Conservation (phyloP, 2,888 invertebrate species). For the Eurytoma adleriae region DNA sequence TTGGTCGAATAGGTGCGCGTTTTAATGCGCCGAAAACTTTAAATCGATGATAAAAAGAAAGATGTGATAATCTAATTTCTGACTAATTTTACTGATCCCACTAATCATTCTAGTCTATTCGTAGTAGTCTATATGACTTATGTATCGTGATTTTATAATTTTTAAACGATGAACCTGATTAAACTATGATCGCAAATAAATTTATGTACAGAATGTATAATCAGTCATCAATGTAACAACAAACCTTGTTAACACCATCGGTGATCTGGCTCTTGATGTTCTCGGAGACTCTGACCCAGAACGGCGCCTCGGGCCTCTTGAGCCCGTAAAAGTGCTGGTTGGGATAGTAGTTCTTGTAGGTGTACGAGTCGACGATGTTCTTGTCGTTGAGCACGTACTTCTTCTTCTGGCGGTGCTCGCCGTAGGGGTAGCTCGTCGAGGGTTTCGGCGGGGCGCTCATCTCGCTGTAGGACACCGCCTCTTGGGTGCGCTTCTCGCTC, state of each 20-base stretch:
- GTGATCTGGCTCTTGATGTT: constrained; percentile 85
- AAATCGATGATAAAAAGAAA: no score
- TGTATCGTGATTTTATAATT: no score
- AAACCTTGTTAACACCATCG: constrained; percentile 81
- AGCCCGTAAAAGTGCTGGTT: constrained; percentile 78
- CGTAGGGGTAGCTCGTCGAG: constrained; percentile 35
- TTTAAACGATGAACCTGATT: no score
- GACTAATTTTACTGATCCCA: no score
- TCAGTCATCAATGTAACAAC: neutral
- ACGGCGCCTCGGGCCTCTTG: constrained; percentile 80
- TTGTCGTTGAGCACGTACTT: constrained; percentile 72
- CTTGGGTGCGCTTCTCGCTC: constrained; percentile 65
- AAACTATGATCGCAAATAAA: no score
- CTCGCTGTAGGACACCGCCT: neutral
- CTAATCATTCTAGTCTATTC: no score
- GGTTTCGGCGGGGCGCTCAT: neutral
- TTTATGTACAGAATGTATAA: no score
- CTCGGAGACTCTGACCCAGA: constrained; percentile 86
- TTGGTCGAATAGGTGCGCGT: no score
- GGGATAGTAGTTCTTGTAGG: constrained; percentile 70
- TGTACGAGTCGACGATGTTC: constrained; percentile 69
- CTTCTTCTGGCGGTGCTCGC: constrained; percentile 71
- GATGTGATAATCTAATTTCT: no score
- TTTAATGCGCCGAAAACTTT: no score
- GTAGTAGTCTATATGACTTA: no score